Evolutionary conservation across 2,888 invertebrate species (phyloP).

Genomic region (Fragum fragum): DNA sequence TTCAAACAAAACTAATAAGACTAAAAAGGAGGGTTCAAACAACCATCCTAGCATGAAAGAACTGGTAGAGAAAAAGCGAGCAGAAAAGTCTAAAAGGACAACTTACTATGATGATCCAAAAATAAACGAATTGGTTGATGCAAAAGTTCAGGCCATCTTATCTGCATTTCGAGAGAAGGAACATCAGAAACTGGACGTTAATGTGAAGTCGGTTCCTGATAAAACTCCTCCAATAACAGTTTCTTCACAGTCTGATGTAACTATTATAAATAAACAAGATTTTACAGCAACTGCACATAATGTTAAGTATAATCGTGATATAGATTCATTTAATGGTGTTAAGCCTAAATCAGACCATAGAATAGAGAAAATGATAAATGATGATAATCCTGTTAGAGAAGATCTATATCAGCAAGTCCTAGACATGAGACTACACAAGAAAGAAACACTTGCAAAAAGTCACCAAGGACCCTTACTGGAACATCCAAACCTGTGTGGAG

Average conservation of each 20-base stretch:
- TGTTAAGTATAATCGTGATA: too few relatives aligned
- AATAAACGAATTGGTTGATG: conserved; percentile 60
- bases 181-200: background rate
- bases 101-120: conserved; percentile 39
- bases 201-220: background rate
- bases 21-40: background rate
- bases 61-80: conserved; percentile 19
- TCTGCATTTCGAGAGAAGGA: conserved; percentile 59
- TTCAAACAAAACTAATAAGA: background rate
- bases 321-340: too few relatives aligned
- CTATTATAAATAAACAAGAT: too few relatives aligned
- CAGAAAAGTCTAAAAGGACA: conserved; percentile 23
- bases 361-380: too few relatives aligned
- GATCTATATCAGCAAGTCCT: conserved; percentile 28
- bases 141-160: conserved; percentile 64
- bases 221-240: background rate
- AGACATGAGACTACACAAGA: conserved; percentile 31
- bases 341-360: too few relatives aligned
- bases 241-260: too few relatives aligned
- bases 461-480: background rate
- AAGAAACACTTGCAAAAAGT: conserved; percentile 17
- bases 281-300: too few relatives aligned
- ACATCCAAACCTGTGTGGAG: background rate
- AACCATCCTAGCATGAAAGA: background rate
- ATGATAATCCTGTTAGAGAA: too few relatives aligned